Conservation (phyloP, 2,888 invertebrate genomes). For the Drosophila rubida region DNA sequence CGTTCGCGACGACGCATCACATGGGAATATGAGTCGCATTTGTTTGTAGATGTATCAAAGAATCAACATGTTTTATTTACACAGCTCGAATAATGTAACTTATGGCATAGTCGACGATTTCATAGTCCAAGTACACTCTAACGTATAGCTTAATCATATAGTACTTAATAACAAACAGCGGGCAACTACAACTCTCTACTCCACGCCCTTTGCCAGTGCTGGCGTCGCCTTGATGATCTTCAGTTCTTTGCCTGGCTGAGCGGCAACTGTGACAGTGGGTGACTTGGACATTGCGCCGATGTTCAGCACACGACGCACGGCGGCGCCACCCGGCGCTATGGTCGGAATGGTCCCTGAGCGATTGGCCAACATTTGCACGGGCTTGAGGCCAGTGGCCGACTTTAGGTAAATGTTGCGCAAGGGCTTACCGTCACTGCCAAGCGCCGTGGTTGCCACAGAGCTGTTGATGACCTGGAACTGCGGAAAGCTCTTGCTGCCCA, state of each 20-base stretch:
- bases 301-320: slow-evolving; percentile 63
- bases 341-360: slow-evolving; percentile 40
- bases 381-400: slow-evolving; percentile 60
- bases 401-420: slow-evolving; percentile 60
- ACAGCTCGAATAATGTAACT: slow-evolving; percentile 31
- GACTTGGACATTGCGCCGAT: slow-evolving; percentile 53
- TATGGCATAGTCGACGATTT: slow-evolving; percentile 43
- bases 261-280: slow-evolving; percentile 30
- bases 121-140: slow-evolving; percentile 18
- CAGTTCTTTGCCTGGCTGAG: slow-evolving; percentile 39
- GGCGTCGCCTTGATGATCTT: slow-evolving; percentile 53
- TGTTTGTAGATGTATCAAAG: slow-evolving; percentile 25
- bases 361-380: slow-evolving; percentile 61
- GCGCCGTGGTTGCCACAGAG: slow-evolving; percentile 6
- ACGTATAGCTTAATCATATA: slow-evolving; percentile 21
- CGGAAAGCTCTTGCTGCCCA: slow-evolving; percentile 56
- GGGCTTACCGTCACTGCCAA: slow-evolving; percentile 51
- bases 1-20: background rate
- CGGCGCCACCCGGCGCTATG: slow-evolving; percentile 48
- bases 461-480: slow-evolving; percentile 66
- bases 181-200: slow-evolving; percentile 29
- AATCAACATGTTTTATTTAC: slow-evolving; percentile 51
- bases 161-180: slow-evolving; percentile 22
- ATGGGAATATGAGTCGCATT: background rate
- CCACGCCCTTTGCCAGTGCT: slow-evolving; percentile 17